These are phyloP conservation scores for Leptinotarsa peninsularis DNA, from an alignment of 2,888 invertebrate species.

Conservation along the genomic window DNA sequence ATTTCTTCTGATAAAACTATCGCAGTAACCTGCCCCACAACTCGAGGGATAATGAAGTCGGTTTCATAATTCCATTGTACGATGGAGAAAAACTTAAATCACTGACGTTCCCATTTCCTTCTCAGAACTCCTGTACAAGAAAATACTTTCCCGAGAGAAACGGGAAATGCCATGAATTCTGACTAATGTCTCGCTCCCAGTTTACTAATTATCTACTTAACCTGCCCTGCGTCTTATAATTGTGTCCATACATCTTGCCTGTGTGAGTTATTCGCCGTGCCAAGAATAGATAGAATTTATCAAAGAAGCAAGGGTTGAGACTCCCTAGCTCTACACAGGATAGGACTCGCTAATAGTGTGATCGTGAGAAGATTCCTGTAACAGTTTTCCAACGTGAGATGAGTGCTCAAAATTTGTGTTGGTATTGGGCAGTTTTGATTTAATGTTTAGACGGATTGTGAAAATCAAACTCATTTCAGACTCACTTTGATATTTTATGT, in stretches of 20 bases:
- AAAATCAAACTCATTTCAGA: too few relatives aligned
- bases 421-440: too few relatives aligned
- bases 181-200: conserved; percentile 47
- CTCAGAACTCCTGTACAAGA: too few relatives aligned
- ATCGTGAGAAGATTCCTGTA: neutral
- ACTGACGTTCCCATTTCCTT: neutral
- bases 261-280: conserved; percentile 46
- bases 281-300: conserved; percentile 40
- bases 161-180: conserved; percentile 48
- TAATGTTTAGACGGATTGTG: too few relatives aligned
- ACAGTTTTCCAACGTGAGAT: neutral
- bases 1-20: too few relatives aligned
- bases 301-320: conserved; percentile 37
- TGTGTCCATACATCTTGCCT: conserved; percentile 53
- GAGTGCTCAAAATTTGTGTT: too few relatives aligned
- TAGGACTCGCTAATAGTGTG: neutral
- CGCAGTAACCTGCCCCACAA: too few relatives aligned
- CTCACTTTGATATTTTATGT: too few relatives aligned
- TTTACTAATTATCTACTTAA: conserved; percentile 56
- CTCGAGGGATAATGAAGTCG: too few relatives aligned
- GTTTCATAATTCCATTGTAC: neutral
- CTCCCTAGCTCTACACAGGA: conserved; percentile 1
- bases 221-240: conserved; percentile 53
- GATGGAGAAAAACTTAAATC: neutral
- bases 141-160: conserved; percentile 38